phyloP scores from a whole-genome alignment of 2,113 vertebrate genomes.

The Tonatia bakeri region DNA sequence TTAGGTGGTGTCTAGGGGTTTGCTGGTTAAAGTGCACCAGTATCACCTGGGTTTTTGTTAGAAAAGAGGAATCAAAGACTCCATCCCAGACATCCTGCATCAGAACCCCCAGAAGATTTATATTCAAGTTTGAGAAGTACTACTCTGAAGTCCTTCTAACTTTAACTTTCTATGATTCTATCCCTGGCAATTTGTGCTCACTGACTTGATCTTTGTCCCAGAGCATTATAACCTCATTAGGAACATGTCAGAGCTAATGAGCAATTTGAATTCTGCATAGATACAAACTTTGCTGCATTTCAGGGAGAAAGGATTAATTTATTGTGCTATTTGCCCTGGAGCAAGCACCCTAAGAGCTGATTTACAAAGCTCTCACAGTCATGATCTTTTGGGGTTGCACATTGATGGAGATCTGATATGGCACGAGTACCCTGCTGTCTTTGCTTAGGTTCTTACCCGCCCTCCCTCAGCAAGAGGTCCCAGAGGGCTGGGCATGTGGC shows the following conservation, averaged over 20 bases:
- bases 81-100: background rate
- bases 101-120: background rate
- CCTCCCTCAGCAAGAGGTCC: background rate
- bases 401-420: conserved; percentile 58
- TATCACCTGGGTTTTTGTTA: background rate
- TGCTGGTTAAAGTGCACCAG: background rate
- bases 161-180: conserved; percentile 14
- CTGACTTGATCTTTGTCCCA: conserved; percentile 73
- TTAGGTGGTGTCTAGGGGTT: background rate
- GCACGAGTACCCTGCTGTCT: conserved; percentile 30
- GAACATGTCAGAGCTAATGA: conserved; percentile 74
- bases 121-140: background rate
- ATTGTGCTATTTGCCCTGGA: conserved; percentile 61
- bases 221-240: conserved; percentile 74
- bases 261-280: conserved; percentile 69
- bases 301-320: conserved; percentile 70
- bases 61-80: background rate
- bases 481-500: background rate
- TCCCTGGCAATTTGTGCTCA: conserved; percentile 41
- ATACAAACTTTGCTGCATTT: conserved; percentile 66
- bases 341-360: conserved; percentile 61
- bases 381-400: conserved; percentile 36
- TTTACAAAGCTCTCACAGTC: conserved; percentile 57
- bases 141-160: background rate
- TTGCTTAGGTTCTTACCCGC: conserved; percentile 35